Conservation (phyloP, 2,888 invertebrate species). For the Macaria notata region DNA sequence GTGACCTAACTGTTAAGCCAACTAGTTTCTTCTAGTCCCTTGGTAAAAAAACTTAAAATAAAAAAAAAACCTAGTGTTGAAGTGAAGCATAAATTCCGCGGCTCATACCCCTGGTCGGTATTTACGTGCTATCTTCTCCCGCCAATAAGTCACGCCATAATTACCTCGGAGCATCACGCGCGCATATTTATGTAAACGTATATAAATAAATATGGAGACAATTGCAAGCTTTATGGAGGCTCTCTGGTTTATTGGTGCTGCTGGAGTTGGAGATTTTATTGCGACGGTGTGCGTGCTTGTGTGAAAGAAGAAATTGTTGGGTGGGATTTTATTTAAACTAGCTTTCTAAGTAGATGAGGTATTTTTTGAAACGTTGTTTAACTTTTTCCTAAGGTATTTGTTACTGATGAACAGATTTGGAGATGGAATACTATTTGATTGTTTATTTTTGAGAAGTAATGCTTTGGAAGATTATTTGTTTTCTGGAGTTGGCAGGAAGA, state of each 20-base stretch:
- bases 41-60: no score
- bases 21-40: background rate
- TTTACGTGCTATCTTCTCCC: constrained; percentile 76
- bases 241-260: constrained; percentile 36
- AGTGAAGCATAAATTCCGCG: constrained; percentile 27
- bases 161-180: constrained; percentile 75
- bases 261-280: constrained; percentile 43
- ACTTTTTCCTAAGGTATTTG: no score
- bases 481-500: no score
- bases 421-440: no score
- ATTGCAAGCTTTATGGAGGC: constrained; percentile 55
- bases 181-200: constrained; percentile 74
- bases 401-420: no score
- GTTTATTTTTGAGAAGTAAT: no score
- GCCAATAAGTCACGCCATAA: constrained; percentile 81
- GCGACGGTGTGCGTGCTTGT: constrained; percentile 40
- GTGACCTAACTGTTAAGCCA: no score
- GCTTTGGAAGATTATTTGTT: no score
- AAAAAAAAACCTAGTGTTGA: constrained; percentile 10
- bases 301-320: constrained; percentile 29
- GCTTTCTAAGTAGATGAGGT: no score
- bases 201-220: constrained; percentile 68
- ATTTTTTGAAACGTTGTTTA: no score
- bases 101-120: constrained; percentile 55
- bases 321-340: no score